Percentiles rank a stretch among this genome's conserved stretches.
These are phyloP conservation scores for Serripes groenlandicus DNA, from an alignment of 2,888 invertebrate species.

Conservation along the genomic window DNA sequence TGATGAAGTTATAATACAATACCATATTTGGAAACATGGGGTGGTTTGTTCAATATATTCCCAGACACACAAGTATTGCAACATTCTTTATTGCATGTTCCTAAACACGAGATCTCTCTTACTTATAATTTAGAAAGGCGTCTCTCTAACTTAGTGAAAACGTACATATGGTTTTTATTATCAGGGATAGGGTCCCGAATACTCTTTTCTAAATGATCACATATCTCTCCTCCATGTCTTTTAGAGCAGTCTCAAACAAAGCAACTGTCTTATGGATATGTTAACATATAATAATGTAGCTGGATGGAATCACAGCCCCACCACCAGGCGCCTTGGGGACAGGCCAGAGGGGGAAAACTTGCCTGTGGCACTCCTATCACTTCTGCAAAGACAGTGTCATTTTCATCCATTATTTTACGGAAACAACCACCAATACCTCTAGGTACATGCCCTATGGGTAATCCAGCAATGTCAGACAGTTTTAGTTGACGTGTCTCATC, in stretches of 20 bases:
- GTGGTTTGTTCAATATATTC: too few relatives aligned
- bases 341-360: conserved; percentile 50
- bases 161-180: too few relatives aligned
- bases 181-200: too few relatives aligned
- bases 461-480: conserved; percentile 28
- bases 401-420: conserved; percentile 15
- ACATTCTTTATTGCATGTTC: too few relatives aligned
- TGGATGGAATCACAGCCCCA: conserved; percentile 39
- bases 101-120: too few relatives aligned
- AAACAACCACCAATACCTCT: conserved; percentile 20
- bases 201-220: conserved; percentile 5
- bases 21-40: too few relatives aligned
- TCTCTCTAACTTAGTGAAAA: too few relatives aligned
- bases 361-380: conserved; percentile 32
- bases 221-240: conserved; percentile 7
- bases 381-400: conserved; percentile 6
- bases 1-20: too few relatives aligned
- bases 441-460: conserved; percentile 42
- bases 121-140: too few relatives aligned
- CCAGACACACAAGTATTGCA: too few relatives aligned
- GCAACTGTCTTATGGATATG: background rate
- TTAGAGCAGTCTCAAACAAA: background rate
- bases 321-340: conserved; percentile 25
- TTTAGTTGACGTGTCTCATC: conserved; percentile 17
- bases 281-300: conserved; percentile 22